These are phyloP conservation scores for Eriosoma lanigerum DNA, from an alignment of 1,140 invertebrate genomes.

Conservation along the genomic window DNA sequence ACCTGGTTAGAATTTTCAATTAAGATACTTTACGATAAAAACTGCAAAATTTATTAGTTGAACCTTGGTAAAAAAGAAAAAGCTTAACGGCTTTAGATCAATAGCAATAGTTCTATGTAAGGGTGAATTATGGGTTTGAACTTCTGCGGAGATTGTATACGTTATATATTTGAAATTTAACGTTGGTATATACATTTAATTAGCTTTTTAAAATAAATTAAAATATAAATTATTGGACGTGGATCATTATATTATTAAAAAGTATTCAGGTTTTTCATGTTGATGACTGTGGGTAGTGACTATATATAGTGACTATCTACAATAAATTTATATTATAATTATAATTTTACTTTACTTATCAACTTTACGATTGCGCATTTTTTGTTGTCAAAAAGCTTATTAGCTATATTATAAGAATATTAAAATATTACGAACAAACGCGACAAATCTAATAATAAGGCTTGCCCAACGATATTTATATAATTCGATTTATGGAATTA, in stretches of 20 bases:
- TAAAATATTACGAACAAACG: too few relatives aligned
- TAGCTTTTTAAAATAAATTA: constrained; percentile 7
- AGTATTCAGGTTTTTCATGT: background rate
- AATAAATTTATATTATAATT: too few relatives aligned
- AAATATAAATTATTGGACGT: background rate
- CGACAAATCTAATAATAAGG: too few relatives aligned
- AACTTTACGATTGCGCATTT: too few relatives aligned
- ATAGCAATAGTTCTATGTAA: background rate
- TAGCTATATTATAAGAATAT: background rate
- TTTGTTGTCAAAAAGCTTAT: too few relatives aligned
- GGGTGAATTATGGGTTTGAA: constrained; percentile 10
- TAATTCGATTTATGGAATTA: background rate
- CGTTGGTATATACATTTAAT: background rate
- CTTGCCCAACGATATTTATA: too few relatives aligned
- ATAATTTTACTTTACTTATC: too few relatives aligned
- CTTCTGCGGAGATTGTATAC: background rate
- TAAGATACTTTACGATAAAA: constrained; percentile 8
- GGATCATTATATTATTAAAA: background rate
- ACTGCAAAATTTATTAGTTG: background rate
- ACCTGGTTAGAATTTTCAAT: constrained; percentile 15
- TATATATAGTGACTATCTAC: too few relatives aligned
- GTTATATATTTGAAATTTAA: background rate
- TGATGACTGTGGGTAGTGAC: too few relatives aligned
- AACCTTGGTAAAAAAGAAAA: background rate
- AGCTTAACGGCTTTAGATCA: background rate